Evolutionary conservation across 2,113 vertebrate genomes (phyloP), one percentile per base, ranked within the genome.

Genomic region (Lasiurus cinereus): DNA sequence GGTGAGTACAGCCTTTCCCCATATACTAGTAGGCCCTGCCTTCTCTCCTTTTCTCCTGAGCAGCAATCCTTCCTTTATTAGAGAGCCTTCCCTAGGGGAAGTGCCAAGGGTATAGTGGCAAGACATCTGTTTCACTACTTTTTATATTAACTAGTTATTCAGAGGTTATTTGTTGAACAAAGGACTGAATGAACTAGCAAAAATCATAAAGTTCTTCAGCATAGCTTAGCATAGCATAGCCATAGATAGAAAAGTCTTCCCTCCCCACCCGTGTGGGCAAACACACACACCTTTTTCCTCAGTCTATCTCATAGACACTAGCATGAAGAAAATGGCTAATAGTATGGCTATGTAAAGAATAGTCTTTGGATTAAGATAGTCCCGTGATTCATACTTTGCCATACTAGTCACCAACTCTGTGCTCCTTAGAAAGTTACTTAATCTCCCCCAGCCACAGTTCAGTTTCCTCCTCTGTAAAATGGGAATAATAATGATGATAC

Each of bases 131-230:
- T 78, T 84, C 27, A 21, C 18, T 90, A 36, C n/a, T 80, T 87
- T 77, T 74, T 64, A 4, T 62, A 39, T 24, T 80, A 80, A 80
- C 52, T 56, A 80, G 67, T n/a, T 76, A 46, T 50, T 79, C 66
- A 82, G n/a, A 88, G 59, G 80, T 54, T 36, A 5, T 87, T 95
- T 70, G n/a, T 43, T 72, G 19, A 59, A 36, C 43, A 43, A 82
- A 93, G 48, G 8, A 89, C n/a, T 76, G 74, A 84, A 76, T 77
- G n/a, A 91, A 43, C 21, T 74, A 11, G 33, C n/a, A 76, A 91
- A 87, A 86, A 77, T 67, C 43, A 77, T 48, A 69, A 88, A 39
- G 31, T 13, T 93, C 92, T 92, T 94, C 29, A 85, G 79, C 52
- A 74, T 29, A 66, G 66, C 27, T 77, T 9, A 72, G 46, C 31